These are phyloP conservation scores for Oenanthe oenanthe DNA, from an alignment of 2,113 vertebrate genomes.

Conservation along the genomic window DNA sequence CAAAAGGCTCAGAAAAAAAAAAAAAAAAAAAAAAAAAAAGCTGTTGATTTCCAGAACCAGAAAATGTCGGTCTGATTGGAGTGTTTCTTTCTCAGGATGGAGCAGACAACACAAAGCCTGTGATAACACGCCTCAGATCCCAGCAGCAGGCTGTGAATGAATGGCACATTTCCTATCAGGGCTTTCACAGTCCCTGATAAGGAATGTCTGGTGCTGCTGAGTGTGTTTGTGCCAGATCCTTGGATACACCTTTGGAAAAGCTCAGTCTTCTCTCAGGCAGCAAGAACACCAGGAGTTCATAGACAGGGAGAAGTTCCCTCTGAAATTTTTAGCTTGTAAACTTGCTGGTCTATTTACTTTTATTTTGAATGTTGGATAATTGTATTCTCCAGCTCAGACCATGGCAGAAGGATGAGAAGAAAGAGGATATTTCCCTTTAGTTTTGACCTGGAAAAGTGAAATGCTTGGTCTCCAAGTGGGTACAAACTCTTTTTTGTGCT, in stretches of 20 bases:
- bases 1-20: background rate
- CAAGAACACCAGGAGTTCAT: background rate
- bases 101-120: slow-evolving; percentile 25
- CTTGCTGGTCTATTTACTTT: background rate
- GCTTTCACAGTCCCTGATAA: slow-evolving; percentile 26
- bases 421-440: background rate
- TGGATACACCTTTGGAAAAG: slow-evolving; percentile 8
- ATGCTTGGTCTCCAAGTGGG: background rate
- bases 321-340: background rate
- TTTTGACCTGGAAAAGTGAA: background rate
- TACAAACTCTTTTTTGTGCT: slow-evolving; percentile 23
- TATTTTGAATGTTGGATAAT: background rate
- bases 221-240: background rate
- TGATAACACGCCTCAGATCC: background rate
- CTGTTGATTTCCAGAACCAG: slow-evolving; percentile 41
- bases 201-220: background rate
- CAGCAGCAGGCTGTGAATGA: slow-evolving; percentile 33
- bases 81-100: slow-evolving; percentile 59
- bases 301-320: background rate
- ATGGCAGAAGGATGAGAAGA: background rate
- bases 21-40: background rate
- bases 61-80: slow-evolving; percentile 43
- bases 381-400: background rate
- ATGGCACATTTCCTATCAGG: slow-evolving; percentile 43
- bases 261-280: background rate